Conservation (phyloP, 2,888 invertebrate species). For the Acheta domesticus region DNA sequence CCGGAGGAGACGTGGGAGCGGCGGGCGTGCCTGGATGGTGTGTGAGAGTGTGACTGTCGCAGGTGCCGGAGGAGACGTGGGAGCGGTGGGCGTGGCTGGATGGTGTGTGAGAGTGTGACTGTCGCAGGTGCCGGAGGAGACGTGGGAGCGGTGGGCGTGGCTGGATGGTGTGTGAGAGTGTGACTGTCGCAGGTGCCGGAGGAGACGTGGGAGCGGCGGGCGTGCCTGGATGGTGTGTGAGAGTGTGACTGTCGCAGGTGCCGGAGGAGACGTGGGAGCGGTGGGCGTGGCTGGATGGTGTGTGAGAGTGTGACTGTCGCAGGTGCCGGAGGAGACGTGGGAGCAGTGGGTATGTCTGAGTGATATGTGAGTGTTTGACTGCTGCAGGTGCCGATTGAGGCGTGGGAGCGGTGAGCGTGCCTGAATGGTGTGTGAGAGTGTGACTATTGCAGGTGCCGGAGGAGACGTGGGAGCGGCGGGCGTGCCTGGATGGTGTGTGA, state of each 20-base stretch:
- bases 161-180: background rate
- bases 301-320: background rate
- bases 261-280: accelerated
- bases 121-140: background rate
- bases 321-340: background rate
- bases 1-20: background rate
- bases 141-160: no score
- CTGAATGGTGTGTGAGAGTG: background rate
- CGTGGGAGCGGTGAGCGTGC: no score
- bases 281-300: background rate
- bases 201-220: background rate
- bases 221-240: background rate
- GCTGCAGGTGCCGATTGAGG: background rate
- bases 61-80: no score
- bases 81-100: no score
- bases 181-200: background rate
- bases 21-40: background rate
- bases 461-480: background rate
- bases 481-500: background rate
- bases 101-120: no score
- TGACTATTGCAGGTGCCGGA: background rate
- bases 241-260: background rate
- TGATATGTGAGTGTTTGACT: background rate
- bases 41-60: no score
- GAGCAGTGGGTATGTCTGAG: background rate